phyloP scores from a whole-genome alignment of 1,140 invertebrate genomes.

The Tetragnatha versicolor region DNA sequence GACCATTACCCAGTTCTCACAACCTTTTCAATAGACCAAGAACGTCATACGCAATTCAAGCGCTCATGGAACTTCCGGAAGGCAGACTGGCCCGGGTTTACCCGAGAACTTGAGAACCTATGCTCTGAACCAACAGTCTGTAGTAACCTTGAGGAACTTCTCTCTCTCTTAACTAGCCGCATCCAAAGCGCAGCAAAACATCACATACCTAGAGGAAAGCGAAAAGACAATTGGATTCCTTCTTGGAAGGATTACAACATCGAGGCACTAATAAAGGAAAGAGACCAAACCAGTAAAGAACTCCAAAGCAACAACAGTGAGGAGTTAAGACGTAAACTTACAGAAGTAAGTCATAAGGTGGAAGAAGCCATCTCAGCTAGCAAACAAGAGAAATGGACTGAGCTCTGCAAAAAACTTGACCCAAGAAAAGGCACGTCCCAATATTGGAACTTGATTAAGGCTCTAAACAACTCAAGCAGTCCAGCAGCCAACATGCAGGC shows the following conservation, averaged over 20 bases:
- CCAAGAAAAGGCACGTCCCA: too few relatives aligned
- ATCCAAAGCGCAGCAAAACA: not conserved
- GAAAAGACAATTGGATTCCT: constrained; percentile 2
- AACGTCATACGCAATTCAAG: too few relatives aligned
- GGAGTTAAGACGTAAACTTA: not conserved
- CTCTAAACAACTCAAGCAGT: too few relatives aligned
- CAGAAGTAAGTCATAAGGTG: not conserved
- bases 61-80: constrained; percentile 6
- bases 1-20: too few relatives aligned
- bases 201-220: constrained; percentile 1
- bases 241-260: constrained; percentile 8
- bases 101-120: not conserved
- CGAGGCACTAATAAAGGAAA: not conserved
- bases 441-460: too few relatives aligned
- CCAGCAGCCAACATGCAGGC: too few relatives aligned
- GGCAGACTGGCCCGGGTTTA: not conserved
- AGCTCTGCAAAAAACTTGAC: not conserved
- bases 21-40: too few relatives aligned
- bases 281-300: not conserved
- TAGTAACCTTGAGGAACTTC: not conserved
- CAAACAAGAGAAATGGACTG: not conserved
- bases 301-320: not conserved
- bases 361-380: not conserved
- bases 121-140: not conserved
- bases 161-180: not conserved